Evolutionary conservation across 2,113 vertebrate species (phyloP).

Genomic region (Plecturocebus donacophilus): DNA sequence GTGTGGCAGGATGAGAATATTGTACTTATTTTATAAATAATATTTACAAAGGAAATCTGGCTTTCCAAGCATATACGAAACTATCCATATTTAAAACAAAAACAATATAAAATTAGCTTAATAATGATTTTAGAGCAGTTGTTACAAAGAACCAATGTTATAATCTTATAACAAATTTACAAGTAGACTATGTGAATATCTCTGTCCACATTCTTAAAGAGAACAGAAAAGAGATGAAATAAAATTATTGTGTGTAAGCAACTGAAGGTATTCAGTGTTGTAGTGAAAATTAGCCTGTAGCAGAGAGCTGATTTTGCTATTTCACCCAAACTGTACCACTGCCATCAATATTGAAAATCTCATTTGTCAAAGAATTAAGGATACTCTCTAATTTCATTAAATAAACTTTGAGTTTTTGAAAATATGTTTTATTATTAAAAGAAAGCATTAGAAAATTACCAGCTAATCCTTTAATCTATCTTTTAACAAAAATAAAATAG

Average conservation of each 20-base stretch:
- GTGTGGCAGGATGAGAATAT: not conserved
- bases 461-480: slow-evolving; percentile 34
- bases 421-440: slow-evolving; percentile 70
- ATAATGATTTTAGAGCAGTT: not conserved
- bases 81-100: not conserved
- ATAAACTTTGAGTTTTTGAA: slow-evolving; percentile 54
- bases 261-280: not conserved
- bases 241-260: not conserved
- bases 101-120: not conserved
- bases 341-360: not conserved
- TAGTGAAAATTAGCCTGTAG: not conserved
- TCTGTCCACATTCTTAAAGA: not conserved
- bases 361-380: not conserved
- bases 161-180: not conserved
- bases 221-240: not conserved
- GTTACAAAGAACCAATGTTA: not conserved
- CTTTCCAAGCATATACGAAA: not conserved
- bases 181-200: not conserved
- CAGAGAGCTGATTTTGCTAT: not conserved
- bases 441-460: slow-evolving; percentile 47
- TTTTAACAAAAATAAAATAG: not conserved
- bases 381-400: not conserved
- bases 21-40: not conserved
- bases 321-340: not conserved
- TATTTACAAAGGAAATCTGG: not conserved